Evolutionary conservation across 2,797 vertebrate species (phyloP), one percentile per base, ranked within the genome.

Genomic region (Amblyraja radiata): DNA sequence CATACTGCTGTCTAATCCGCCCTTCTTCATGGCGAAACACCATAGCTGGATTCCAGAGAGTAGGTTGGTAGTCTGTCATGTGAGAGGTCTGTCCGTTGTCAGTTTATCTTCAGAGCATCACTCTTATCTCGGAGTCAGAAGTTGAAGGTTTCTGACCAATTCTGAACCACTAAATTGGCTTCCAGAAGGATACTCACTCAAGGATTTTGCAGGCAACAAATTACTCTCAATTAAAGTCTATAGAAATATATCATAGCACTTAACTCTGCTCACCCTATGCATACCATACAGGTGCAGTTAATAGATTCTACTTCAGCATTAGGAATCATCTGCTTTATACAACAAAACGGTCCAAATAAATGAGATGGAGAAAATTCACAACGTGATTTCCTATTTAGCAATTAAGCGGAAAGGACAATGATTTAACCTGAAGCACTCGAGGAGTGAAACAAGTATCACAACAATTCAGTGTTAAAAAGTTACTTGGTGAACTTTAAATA

Each of bases 401-500:
- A 32, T 86, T 25, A 74, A 91, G 23, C 76, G 11, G 36, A 92
- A 58, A 54, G 25, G 71, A 6, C 23, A 76, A 92, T 76, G 10
- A 28, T 14, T 10, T 74, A 73, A 92, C n/a, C 61, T 36, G n/a
- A 68, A 14, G 14, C 61, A 68, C 61, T n/a, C 39, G 54, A 54
- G 11, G 76, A 23, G 46, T 94, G 94, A 95, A 95, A 95, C 94
- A 74, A 95, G 93, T 83, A 93, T 21, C 65, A 46, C 94, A 95
- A 95, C 95, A 94, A 95, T 79, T 65, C 93, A 93, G 83, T 94
- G 63, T 91, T 94, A 94, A 92, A 93, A 93, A 36, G 58, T 39
- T 93, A 79, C 94, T 94, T 93, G 80, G 14, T 88, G 93, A 96
- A 94, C 96, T 95, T 95, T 94, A 94, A 93, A 13, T 76, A 94